Base-by-base conservation (phyloP, 2,797 vertebrate species). In the Trachurus trachurus region DNA sequence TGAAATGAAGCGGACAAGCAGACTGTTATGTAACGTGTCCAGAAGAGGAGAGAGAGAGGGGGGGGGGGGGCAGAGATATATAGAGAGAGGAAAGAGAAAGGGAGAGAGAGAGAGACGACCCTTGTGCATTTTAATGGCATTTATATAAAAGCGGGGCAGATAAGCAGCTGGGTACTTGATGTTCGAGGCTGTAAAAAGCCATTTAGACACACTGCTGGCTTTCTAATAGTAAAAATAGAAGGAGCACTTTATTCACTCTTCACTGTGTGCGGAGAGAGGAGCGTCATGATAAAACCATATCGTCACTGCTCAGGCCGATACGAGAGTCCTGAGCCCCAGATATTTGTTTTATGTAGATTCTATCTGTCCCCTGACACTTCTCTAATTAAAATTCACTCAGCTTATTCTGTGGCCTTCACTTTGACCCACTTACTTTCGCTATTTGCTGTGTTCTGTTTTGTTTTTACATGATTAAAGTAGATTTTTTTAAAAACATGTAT, bases 1-100 rank as follows among this genome's bases (percentile, higher is more conserved):
- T 89, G 82, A 94, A 95, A 93, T 88, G 84, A 92, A 91, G 93
- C 54, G 80, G 93, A 94, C 93, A 93, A 89, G 89, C 90, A 86
- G 89, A 89, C 88, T 81, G 83, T 96, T 95, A 94, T 84, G 82
- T 92, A 95, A 95, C 73, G 61, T 64, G 87, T 86, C 71, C 90
- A 87, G 76, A 82, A 88, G 83, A 91, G 91, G 79, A 82, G 72
- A 89, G 70, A 26, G 26, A 26, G 26, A 26, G 26, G 3, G 31
- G 31, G 26, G 3, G 31, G 31, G 74, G 31, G 62, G 84, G 87
- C 80, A 82, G 80, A 74, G 80, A 76, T 69, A 80, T 74, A 76
- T 10, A 71, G 71, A 73, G 61, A 54, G 74, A 71, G 70, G 76
- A 15, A 21, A 64, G 54, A 58, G 45, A 26, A 77, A 56, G 56